These are phyloP conservation scores for Dinoponera quadriceps DNA, from an alignment of 1,140 invertebrate species.

Conservation along the genomic window DNA sequence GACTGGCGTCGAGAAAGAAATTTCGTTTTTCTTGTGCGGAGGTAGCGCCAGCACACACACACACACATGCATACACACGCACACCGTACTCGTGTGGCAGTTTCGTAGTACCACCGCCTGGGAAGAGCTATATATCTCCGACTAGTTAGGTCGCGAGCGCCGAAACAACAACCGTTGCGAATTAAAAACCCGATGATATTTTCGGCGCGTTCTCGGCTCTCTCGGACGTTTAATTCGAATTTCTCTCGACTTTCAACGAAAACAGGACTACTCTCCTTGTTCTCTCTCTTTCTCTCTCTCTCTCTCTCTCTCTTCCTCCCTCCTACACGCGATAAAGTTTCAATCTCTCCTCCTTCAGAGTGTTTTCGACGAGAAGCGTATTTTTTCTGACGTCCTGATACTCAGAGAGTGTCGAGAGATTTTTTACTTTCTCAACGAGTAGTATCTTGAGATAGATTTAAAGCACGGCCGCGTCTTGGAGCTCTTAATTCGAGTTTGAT, in stretches of 20 bases:
- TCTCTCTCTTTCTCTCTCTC: neutral
- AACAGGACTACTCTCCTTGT: too few species aligned
- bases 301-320: too few species aligned
- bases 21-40: slow-evolving; percentile 56
- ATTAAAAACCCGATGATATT: neutral
- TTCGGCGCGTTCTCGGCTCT: neutral
- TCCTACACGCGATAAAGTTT: neutral
- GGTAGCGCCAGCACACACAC: neutral
- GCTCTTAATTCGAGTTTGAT: neutral
- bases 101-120: slow-evolving; percentile 1
- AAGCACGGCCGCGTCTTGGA: neutral
- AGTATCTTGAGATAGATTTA: neutral
- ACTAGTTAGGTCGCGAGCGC: slow-evolving; percentile 7
- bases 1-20: slow-evolving; percentile 58
- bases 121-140: slow-evolving; percentile 8
- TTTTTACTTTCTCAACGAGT: neutral
- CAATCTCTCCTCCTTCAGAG: neutral
- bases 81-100: slow-evolving; percentile 8
- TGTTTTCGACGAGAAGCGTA: neutral
- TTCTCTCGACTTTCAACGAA: neutral
- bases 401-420: too few species aligned
- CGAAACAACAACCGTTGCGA: neutral
- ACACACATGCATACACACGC: neutral
- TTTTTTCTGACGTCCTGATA: neutral
- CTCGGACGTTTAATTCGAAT: neutral